These are phyloP conservation scores for Pseudanteris insignis DNA, from an alignment of 2,888 invertebrate genomes.

Conservation along the genomic window DNA sequence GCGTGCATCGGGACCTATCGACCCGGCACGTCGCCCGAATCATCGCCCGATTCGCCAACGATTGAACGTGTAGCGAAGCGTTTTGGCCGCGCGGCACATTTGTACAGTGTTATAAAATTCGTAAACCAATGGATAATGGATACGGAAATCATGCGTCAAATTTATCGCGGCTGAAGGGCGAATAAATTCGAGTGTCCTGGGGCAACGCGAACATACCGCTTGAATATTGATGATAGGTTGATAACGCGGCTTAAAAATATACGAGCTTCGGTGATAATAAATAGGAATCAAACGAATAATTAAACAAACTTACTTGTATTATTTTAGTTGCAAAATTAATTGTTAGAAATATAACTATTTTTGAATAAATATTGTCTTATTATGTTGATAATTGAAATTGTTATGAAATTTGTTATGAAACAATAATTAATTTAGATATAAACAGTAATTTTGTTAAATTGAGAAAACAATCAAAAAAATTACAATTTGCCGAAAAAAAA, in stretches of 20 bases:
- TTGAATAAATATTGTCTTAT: too few species aligned
- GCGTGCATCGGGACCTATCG: constrained; percentile 29
- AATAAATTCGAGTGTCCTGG: neutral
- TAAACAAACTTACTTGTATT: too few species aligned
- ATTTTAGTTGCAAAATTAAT: too few species aligned
- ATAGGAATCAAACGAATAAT: too few species aligned
- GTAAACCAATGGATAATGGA: constrained; percentile 1
- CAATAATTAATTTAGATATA: too few species aligned
- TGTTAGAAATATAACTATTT: too few species aligned
- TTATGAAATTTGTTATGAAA: too few species aligned
- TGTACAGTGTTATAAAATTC: constrained; percentile 1
- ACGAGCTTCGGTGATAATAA: constrained; percentile 7
- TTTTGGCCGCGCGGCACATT: constrained; percentile 1
- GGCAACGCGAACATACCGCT: neutral
- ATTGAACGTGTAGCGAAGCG: constrained; percentile 16
- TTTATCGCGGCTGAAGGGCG: neutral
- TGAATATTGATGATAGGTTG: neutral
- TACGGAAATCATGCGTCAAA: constrained; percentile 1
- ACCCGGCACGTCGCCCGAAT: constrained; percentile 33
- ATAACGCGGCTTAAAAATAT: neutral
- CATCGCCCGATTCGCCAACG: too few species aligned
- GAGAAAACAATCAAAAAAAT: too few species aligned
- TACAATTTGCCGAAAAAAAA: too few species aligned
- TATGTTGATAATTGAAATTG: too few species aligned
- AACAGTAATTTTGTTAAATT: too few species aligned